Base-by-base conservation (phyloP, 1,140 invertebrate genomes). In the Scaptomyza graminum region DNA sequence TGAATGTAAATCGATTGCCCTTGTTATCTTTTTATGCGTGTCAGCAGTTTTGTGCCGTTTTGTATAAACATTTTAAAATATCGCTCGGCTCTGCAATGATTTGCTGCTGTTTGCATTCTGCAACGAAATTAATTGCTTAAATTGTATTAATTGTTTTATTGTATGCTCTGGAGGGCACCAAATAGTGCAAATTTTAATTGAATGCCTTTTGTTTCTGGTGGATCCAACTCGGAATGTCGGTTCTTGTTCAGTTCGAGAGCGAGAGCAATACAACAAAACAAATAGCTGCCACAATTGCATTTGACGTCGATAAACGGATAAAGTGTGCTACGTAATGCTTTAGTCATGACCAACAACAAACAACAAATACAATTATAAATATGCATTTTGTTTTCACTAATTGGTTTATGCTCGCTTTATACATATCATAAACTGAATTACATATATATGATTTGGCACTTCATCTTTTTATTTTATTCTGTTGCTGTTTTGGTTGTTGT, bases 91-190 rank as follows among this genome's bases (percentile, higher is more conserved):
- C 41, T 34, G 11, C 64, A 74, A 50, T 31, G 56, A 49, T 65
- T 80, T 76, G 74, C 54, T 79, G 75, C 61, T 70, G 64, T 78
- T 76, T 64, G 69, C 76, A 73, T 73, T 74, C 61, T 64, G 77
- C 55, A 50, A 31, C 51, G 77, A 87, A 87, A 85, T 85, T 85
- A 85, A 85, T 85, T 85, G 82, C 81, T 69, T 74, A 85, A 85
- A 85, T 85, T 87, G 81, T 85, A 81, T 85, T 85, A 85, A 85
- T 87, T 87, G 81, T 65, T 87, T 81, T 77, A 8, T 34, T 34
- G 31, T 34, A 41, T 41, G 65, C 74, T 25, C 31, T 37, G 31
- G 50, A 59, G 52, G 72, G 71, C 66, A 80, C 71, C 71, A 82
- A 83, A 83, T 71, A 74, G 80, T 65, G 79, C 71, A 67, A 66